phyloP scores from a whole-genome alignment of 2,113 vertebrate species.

The Scalopus aquaticus region DNA sequence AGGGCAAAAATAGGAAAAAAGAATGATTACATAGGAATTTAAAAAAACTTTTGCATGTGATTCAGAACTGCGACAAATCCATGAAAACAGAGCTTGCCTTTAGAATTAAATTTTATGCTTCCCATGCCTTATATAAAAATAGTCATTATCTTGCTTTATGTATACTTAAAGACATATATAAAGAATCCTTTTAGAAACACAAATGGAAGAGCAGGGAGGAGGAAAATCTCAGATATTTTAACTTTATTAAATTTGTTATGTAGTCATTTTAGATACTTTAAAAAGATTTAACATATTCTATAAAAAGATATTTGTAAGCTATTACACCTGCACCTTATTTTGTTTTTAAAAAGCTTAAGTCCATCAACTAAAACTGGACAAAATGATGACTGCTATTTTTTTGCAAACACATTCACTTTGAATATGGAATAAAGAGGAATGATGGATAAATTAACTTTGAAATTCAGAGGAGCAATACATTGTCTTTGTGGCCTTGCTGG shows the following conservation, averaged over 20 bases:
- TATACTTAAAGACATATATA: background rate
- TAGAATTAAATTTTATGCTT: constrained; percentile 43
- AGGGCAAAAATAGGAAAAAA: background rate
- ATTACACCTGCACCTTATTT: background rate
- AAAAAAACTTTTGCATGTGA: background rate
- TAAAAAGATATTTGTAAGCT: constrained; percentile 9
- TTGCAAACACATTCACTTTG: background rate
- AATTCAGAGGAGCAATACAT: background rate
- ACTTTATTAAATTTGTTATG: background rate
- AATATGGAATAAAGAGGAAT: background rate
- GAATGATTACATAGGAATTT: background rate
- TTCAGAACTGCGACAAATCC: background rate
- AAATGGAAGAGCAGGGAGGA: background rate
- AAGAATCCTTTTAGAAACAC: background rate
- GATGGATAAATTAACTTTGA: background rate
- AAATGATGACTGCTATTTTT: background rate
- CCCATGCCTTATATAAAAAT: constrained; percentile 41
- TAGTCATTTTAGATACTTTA: constrained; percentile 14
- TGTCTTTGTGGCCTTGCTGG: background rate
- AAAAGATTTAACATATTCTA: background rate
- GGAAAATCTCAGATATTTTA: background rate
- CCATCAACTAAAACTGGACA: background rate
- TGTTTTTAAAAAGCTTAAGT: constrained; percentile 6
- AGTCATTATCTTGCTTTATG: constrained; percentile 46
- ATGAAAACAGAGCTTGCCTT: constrained; percentile 22